phyloP scores from a whole-genome alignment of 2,797 vertebrate species.

The Sebastes taczanowskii region DNA sequence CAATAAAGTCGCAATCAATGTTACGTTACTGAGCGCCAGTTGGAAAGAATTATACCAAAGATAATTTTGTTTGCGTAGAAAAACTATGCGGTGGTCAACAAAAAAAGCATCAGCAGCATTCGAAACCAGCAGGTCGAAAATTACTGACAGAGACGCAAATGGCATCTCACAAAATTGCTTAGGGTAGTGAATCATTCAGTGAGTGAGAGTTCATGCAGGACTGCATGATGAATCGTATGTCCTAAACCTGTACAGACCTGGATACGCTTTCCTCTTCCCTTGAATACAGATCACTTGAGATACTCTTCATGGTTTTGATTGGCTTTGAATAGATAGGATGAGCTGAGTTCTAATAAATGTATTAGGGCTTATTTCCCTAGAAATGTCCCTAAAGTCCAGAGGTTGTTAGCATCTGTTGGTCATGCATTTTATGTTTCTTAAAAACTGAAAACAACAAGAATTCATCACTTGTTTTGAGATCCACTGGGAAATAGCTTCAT shows the following conservation, averaged over 20 bases:
- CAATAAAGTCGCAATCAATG: no score
- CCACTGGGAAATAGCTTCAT: neutral
- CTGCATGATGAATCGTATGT: no score
- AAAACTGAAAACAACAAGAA: neutral
- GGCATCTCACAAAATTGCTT: no score
- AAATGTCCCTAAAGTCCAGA: neutral
- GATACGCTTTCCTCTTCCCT: no score
- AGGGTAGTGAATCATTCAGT: no score
- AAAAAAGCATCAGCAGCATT: neutral
- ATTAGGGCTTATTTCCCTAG: neutral
- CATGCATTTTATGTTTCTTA: neutral
- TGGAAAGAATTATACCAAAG: neutral
- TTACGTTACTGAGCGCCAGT: no score
- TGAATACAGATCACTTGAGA: neutral
- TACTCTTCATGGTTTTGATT: neutral
- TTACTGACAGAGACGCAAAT: no score
- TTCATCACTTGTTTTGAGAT: neutral
- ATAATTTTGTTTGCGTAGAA: neutral
- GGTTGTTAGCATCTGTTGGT: neutral
- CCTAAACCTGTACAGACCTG: no score
- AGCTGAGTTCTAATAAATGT: neutral
- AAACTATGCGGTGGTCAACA: neutral
- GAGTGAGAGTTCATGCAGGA: no score
- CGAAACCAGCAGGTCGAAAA: neutral
- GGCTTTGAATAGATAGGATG: neutral